These are phyloP conservation scores for Sebastes aleutianus DNA, from an alignment of 2,797 vertebrate species.

Conservation along the genomic window DNA sequence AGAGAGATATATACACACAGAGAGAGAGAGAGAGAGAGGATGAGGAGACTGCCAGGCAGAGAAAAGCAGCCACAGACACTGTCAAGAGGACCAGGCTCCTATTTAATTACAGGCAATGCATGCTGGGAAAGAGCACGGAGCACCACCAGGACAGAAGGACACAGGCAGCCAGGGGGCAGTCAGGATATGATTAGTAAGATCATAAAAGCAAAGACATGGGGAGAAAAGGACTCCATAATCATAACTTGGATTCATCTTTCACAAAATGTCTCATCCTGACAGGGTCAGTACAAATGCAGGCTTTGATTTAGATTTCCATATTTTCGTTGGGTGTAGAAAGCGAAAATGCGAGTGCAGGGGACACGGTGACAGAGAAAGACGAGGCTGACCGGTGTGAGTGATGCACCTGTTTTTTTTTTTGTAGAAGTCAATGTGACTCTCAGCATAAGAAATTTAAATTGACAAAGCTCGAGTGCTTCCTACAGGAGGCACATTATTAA, in stretches of 20 bases:
- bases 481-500: constrained; percentile 3
- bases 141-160: constrained; percentile 78
- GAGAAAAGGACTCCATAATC: constrained; percentile 73
- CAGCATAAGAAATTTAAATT: constrained; percentile 2
- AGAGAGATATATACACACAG: background rate
- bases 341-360: constrained; percentile 13
- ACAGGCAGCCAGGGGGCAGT: constrained; percentile 75
- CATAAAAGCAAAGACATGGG: constrained; percentile 78
- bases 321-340: constrained; percentile 44
- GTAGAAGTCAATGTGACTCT: background rate
- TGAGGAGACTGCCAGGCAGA: constrained; percentile 66
- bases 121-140: constrained; percentile 72
- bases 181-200: constrained; percentile 79
- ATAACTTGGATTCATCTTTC: constrained; percentile 70
- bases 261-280: constrained; percentile 66
- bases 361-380: constrained; percentile 1
- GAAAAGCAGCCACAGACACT: constrained; percentile 64
- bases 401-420: constrained; percentile 29
- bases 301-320: constrained; percentile 73
- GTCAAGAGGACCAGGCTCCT: constrained; percentile 71
- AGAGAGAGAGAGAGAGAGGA: constrained; percentile 22
- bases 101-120: constrained; percentile 80
- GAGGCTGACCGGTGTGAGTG: constrained; percentile 7
- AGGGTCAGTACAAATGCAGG: constrained; percentile 62
- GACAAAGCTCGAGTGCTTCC: constrained; percentile 13